These are phyloP conservation scores for Chamaea fasciata DNA, from an alignment of 2,113 vertebrate species.

Conservation along the genomic window DNA sequence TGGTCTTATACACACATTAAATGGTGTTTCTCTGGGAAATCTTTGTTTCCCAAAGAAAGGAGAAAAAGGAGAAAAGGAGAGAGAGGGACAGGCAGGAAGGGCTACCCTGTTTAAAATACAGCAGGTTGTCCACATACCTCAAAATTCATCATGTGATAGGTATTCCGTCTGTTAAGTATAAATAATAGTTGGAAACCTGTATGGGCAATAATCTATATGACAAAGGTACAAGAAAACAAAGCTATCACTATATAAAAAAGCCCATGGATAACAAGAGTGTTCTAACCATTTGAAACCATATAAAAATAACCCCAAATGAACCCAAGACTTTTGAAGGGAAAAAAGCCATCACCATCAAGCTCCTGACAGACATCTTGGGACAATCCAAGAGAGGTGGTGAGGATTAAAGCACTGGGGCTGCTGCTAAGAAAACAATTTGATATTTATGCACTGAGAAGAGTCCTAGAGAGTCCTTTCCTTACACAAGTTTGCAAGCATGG, in stretches of 20 bases:
- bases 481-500: neutral
- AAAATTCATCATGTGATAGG: neutral
- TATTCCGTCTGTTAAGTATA: neutral
- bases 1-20: neutral
- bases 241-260: neutral
- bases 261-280: fast-evolving
- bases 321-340: neutral
- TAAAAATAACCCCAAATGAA: neutral
- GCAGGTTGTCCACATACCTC: neutral
- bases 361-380: neutral
- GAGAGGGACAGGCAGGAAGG: fast-evolving
- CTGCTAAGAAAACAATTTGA: neutral
- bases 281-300: neutral
- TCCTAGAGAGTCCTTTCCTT: neutral
- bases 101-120: neutral
- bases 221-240: neutral
- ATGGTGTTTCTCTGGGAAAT: neutral
- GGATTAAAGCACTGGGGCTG: neutral
- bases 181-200: neutral
- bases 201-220: neutral
- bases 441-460: neutral
- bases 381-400: neutral
- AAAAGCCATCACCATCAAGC: neutral
- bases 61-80: neutral
- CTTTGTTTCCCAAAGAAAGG: neutral